Conservation (phyloP, 2,888 invertebrate species). For the Rhyacophila evoluta region DNA sequence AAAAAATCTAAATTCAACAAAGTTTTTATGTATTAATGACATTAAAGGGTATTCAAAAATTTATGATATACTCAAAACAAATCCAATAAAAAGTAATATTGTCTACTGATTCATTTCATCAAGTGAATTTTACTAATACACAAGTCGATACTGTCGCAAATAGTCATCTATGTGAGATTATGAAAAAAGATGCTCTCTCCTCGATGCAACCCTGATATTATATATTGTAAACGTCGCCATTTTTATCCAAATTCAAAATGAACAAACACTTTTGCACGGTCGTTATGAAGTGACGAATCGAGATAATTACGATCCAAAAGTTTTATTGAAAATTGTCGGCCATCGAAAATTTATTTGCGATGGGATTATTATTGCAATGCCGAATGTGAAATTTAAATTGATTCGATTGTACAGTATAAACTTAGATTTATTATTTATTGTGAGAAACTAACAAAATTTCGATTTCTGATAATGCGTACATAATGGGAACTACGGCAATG, state of each 20-base stretch:
- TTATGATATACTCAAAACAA: too few species aligned
- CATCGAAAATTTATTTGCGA: not conserved
- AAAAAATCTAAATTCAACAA: too few species aligned
- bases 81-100: too few species aligned
- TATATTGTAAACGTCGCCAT: not conserved
- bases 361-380: not conserved
- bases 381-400: conserved; percentile 19
- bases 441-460: not conserved
- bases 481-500: not conserved
- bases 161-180: too few species aligned
- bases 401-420: not conserved
- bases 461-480: not conserved
- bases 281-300: not conserved
- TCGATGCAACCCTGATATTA: not conserved
- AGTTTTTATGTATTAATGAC: too few species aligned
- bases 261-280: not conserved
- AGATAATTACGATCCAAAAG: not conserved
- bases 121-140: too few species aligned
- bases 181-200: too few species aligned
- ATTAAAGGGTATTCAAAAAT: too few species aligned
- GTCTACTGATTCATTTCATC: too few species aligned
- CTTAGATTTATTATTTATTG: not conserved
- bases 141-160: too few species aligned
- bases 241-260: not conserved
- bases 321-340: conserved; percentile 2